Percentiles rank a stretch among this genome's conserved stretches.
phyloP scores from a whole-genome alignment of 2,113 vertebrate genomes.

The Scytalopus superciliaris region DNA sequence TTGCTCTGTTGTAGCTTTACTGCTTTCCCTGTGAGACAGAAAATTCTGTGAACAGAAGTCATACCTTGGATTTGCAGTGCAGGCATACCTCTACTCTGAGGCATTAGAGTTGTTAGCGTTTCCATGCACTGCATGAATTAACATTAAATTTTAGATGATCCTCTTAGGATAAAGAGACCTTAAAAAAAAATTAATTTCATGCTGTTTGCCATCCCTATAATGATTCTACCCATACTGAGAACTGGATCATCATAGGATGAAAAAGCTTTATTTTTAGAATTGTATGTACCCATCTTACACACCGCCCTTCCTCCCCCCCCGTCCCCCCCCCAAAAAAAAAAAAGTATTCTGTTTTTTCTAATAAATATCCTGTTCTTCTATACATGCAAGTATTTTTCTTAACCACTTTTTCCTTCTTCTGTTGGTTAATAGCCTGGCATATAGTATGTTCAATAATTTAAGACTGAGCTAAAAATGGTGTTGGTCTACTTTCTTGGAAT shows the following conservation, averaged over 20 bases:
- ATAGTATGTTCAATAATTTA: conserved; percentile 65
- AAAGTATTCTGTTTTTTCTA: background rate
- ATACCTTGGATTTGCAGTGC: background rate
- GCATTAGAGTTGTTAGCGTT: background rate
- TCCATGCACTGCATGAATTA: background rate
- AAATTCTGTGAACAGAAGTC: background rate
- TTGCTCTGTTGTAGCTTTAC: background rate
- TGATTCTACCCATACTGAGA: background rate
- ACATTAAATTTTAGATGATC: background rate
- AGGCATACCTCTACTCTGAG: background rate
- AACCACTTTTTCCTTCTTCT: conserved; percentile 38
- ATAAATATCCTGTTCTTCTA: conserved; percentile 14
- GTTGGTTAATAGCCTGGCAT: conserved; percentile 28
- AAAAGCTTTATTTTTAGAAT: background rate
- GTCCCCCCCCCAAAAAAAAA: too few relatives aligned
- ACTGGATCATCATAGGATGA: background rate
- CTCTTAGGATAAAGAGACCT: background rate
- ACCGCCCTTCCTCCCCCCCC: too few relatives aligned
- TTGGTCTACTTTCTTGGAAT: conserved; percentile 57
- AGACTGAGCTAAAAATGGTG: conserved; percentile 51
- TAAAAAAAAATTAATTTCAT: background rate
- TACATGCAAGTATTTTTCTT: background rate
- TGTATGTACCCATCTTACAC: background rate
- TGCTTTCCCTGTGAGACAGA: background rate
- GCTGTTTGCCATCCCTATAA: background rate